Evolutionary conservation across 1,140 invertebrate species (phyloP).

Genomic region (Euwallacea similis): DNA sequence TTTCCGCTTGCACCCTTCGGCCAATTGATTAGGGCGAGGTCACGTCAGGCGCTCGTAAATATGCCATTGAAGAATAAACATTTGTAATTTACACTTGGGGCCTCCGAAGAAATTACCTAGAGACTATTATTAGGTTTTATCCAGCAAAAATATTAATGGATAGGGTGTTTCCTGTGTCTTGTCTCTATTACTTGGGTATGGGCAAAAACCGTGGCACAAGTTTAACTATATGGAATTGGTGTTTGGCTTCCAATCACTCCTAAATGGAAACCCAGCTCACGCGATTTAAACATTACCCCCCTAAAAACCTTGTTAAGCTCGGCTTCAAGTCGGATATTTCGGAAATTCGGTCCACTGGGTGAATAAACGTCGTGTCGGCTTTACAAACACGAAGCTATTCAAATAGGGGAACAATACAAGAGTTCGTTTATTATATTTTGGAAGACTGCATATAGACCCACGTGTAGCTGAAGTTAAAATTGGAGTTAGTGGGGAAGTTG

Average conservation of each 20-base stretch:
- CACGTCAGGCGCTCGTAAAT: conserved; percentile 31
- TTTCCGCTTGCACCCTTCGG: conserved; percentile 28
- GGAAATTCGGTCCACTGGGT: neutral
- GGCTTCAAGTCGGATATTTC: neutral
- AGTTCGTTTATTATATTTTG: too few species aligned
- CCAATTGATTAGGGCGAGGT: conserved; percentile 33
- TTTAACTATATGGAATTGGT: neutral
- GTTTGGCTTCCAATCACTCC: neutral
- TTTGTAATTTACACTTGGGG: conserved; percentile 28
- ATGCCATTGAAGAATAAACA: conserved; percentile 37
- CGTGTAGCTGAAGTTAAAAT: too few species aligned
- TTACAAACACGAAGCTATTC: too few species aligned
- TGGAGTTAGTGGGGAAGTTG: too few species aligned
- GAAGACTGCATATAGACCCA: too few species aligned
- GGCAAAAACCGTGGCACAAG: too few species aligned
- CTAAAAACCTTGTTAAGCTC: neutral
- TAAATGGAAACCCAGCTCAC: neutral
- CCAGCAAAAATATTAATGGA: too few species aligned
- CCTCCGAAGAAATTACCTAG: conserved; percentile 13
- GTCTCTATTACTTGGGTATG: too few species aligned
- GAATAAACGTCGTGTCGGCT: too few species aligned
- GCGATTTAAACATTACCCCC: conserved; percentile 8
- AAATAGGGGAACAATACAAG: too few species aligned
- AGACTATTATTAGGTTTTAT: conserved; percentile 22
- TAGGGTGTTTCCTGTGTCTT: too few species aligned